A percentile compares a stretch with the other conserved stretches of the same genome.
Conservation (phyloP, 2,797 vertebrate genomes). For the Esox lucius region DNA sequence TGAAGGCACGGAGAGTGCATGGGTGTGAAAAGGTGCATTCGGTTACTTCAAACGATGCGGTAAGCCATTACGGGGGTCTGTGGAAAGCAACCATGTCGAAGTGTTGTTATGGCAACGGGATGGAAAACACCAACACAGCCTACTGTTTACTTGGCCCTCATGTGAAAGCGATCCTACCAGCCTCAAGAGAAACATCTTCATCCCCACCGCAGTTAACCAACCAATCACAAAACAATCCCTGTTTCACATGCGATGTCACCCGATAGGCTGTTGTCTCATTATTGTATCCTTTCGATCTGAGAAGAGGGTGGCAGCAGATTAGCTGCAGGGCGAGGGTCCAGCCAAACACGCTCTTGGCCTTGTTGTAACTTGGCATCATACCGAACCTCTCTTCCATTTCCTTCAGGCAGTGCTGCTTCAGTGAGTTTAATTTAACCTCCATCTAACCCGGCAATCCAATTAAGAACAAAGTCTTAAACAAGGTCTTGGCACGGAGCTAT, state of each 20-base stretch:
- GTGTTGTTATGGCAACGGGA: conserved; percentile 29
- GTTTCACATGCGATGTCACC: conserved; percentile 42
- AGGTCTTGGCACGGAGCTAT: no score
- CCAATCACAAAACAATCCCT: conserved; percentile 33
- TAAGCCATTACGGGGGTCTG: not conserved
- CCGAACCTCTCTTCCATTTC: not conserved
- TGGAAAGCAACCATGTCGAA: not conserved
- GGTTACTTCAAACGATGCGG: not conserved
- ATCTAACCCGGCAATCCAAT: no score
- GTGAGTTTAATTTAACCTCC: not conserved
- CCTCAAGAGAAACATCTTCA: conserved; percentile 38
- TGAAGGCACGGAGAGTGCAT: not conserved
- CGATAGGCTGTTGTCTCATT: conserved; percentile 38
- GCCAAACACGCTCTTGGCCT: not conserved
- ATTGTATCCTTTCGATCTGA: conserved; percentile 29
- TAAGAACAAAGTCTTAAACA: no score
- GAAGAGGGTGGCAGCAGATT: not conserved
- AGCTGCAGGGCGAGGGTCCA: not conserved
- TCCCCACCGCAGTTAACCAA: conserved; percentile 34
- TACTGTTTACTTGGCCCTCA: conserved; percentile 53
- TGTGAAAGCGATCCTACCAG: conserved; percentile 52
- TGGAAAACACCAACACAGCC: conserved; percentile 20
- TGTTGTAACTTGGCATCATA: not conserved
- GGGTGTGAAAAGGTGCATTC: not conserved
- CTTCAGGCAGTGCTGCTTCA: not conserved